A percentile compares a stretch with the other conserved stretches of the same genome.
These are phyloP conservation scores for Henricia sp. DNA, from an alignment of 53 echinoderm and acorn worm genomes.

Conservation along the genomic window DNA sequence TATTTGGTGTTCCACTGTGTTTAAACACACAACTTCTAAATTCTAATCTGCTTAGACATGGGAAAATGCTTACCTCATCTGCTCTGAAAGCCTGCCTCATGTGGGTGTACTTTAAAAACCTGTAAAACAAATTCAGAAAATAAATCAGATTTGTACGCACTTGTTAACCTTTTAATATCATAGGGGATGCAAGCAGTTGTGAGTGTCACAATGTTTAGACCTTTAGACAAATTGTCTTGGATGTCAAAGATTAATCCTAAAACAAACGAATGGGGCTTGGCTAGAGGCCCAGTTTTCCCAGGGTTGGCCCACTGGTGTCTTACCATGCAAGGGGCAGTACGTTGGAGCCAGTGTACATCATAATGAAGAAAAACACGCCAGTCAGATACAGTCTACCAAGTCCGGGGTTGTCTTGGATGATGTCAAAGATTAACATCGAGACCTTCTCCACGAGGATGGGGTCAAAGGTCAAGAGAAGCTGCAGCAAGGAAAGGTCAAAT, in stretches of 20 bases:
- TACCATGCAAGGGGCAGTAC: conserved; percentile 97
- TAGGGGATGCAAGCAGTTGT: too few relatives aligned
- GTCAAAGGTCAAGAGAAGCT: conserved; percentile 99
- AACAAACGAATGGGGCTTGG: too few relatives aligned
- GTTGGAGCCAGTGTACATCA: conserved; percentile 99
- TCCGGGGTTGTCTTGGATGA: conserved; percentile 91
- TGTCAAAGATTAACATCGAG: conserved; percentile 73
- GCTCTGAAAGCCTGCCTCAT: conserved; percentile 94
- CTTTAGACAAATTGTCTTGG: too few relatives aligned
- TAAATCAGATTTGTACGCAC: too few relatives aligned
- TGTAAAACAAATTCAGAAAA: conserved; percentile 5
- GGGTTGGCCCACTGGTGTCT: too few relatives aligned
- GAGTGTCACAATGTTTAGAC: too few relatives aligned
- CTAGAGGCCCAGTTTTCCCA: too few relatives aligned
- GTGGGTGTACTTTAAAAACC: conserved; percentile 95
- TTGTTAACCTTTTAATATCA: too few relatives aligned
- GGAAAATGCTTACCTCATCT: conserved; percentile 89
- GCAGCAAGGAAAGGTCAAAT: not conserved
- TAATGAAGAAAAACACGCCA: conserved; percentile 99
- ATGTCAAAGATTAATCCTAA: too few relatives aligned
- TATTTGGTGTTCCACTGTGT: too few relatives aligned
- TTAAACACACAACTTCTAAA: too few relatives aligned
- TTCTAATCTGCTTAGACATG: too few relatives aligned
- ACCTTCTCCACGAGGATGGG: conserved; percentile 99
- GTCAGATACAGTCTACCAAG: conserved; percentile 87